Evolutionary conservation across 2,113 vertebrate species (phyloP).

Genomic region (Pitta sordida): DNA sequence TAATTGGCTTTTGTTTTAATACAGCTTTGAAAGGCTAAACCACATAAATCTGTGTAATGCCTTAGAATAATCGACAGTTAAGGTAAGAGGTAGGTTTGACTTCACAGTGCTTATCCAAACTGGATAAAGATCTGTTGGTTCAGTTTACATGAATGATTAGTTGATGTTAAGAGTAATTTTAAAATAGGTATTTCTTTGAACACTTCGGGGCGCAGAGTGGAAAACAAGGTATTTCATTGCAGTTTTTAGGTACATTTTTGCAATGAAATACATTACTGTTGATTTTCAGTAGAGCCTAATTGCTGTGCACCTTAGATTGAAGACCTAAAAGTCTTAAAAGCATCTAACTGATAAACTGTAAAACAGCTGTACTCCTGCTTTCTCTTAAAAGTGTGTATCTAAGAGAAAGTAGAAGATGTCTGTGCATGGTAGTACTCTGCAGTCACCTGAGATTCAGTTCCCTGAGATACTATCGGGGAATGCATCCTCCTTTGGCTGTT

Average conservation of each 20-base stretch:
- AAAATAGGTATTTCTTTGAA: background rate
- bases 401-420: background rate
- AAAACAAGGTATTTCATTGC: background rate
- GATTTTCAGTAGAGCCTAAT: background rate
- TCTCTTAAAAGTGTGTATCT: background rate
- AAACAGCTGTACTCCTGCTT: background rate
- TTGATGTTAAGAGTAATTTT: background rate
- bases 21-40: constrained; percentile 64
- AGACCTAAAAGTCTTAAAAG: background rate
- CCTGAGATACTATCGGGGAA: background rate
- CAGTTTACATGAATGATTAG: background rate
- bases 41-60: constrained; percentile 11
- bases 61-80: background rate
- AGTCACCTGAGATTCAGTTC: background rate
- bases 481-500: background rate
- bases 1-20: constrained; percentile 71
- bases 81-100: background rate
- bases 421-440: background rate
- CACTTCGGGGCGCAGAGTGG: background rate
- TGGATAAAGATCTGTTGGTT: background rate
- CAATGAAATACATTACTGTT: background rate
- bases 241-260: background rate
- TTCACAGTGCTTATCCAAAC: background rate
- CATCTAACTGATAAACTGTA: background rate
- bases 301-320: background rate